phyloP scores from a whole-genome alignment of 2,113 vertebrate species.

The Sylvicapra grimmia region DNA sequence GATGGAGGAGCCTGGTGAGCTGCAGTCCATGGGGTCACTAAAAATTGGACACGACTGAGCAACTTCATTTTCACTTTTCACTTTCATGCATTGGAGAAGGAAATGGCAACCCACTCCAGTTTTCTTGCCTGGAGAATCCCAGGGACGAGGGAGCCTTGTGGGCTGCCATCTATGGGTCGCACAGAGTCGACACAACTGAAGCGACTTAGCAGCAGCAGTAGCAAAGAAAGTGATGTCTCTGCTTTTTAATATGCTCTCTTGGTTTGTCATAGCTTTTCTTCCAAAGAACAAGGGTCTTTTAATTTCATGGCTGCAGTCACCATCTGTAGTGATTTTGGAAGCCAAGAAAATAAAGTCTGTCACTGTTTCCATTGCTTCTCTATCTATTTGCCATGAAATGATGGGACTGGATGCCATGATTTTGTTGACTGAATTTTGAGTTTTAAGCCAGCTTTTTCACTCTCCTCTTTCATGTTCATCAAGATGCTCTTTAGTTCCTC shows the following conservation, averaged over 20 bases:
- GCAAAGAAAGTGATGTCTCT: neutral
- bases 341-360: neutral
- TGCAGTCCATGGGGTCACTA: no score
- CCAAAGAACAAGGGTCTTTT: neutral
- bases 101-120: no score
- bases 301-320: neutral
- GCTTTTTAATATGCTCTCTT: neutral
- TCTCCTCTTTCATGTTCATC: neutral
- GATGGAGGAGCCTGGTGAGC: no score
- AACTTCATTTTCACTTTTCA: no score
- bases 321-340: neutral
- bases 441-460: neutral
- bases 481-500: neutral
- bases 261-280: neutral
- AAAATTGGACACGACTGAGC: no score
- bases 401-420: neutral
- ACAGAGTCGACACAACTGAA: no score
- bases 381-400: neutral
- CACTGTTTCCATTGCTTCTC: neutral
- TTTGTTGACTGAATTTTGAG: neutral
- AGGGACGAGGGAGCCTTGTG: rapidly evolving
- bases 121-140: no score
- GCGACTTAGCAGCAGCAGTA: no score
- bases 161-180: no score
- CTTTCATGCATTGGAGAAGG: no score